These are phyloP conservation scores for Channallabes apus DNA, from an alignment of 2,797 vertebrate species.

Conservation along the genomic window DNA sequence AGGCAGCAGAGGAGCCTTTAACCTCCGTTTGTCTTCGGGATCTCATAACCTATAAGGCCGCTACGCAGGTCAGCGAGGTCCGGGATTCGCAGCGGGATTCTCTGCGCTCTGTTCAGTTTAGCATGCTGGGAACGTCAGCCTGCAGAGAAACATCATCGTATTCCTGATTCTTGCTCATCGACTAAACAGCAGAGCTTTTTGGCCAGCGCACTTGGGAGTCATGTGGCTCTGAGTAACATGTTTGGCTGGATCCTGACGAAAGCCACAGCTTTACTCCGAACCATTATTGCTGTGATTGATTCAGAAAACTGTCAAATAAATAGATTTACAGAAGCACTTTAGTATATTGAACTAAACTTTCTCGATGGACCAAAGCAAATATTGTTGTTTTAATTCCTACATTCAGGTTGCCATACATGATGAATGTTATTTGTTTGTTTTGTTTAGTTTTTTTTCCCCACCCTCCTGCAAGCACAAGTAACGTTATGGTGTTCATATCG, in stretches of 20 bases:
- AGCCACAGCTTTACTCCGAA: slow-evolving; percentile 20
- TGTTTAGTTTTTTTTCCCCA: neutral
- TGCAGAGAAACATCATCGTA: neutral
- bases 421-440: slow-evolving; percentile 9
- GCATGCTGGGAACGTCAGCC: neutral
- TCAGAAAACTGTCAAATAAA: slow-evolving; percentile 42
- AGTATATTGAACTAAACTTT: slow-evolving; percentile 45
- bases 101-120: neutral
- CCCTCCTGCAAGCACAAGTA: neutral
- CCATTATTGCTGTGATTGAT: slow-evolving; percentile 47
- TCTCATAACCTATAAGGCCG: slow-evolving; percentile 8
- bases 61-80: neutral
- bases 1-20: slow-evolving; percentile 11
- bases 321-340: slow-evolving; percentile 52
- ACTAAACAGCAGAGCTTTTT: slow-evolving; percentile 7
- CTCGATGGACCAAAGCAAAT: slow-evolving; percentile 40
- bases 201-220: neutral
- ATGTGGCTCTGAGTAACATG: slow-evolving; percentile 21
- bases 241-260: slow-evolving; percentile 21
- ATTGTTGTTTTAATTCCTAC: slow-evolving; percentile 33
- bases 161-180: neutral
- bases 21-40: neutral
- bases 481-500: neutral
- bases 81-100: neutral
- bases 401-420: slow-evolving; percentile 23